phyloP scores from a whole-genome alignment of 1,140 invertebrate genomes.

The Whitmania pigra region DNA sequence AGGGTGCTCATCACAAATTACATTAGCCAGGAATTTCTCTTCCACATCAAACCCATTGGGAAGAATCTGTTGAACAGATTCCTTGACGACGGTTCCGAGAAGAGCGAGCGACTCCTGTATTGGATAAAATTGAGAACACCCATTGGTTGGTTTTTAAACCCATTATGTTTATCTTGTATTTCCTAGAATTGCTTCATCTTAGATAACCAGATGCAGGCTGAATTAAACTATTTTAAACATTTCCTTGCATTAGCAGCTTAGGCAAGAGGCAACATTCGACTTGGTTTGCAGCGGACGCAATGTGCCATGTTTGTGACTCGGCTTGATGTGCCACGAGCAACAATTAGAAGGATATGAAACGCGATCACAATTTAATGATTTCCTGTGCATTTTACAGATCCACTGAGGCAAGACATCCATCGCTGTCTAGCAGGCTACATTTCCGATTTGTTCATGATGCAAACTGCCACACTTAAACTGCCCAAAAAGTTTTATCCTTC shows the following conservation, averaged over 20 bases:
- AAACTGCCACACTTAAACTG: conserved; percentile 26
- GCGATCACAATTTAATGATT: too few relatives aligned
- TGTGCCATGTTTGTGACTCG: too few relatives aligned
- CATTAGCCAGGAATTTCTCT: conserved; percentile 22
- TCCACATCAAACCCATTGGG: conserved; percentile 25
- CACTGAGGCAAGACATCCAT: conserved; percentile 28
- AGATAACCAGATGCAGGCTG: too few relatives aligned
- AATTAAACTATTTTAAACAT: too few relatives aligned
- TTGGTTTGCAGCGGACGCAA: too few relatives aligned
- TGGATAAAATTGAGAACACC: not conserved
- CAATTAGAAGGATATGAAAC: too few relatives aligned
- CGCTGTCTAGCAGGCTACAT: conserved; percentile 32
- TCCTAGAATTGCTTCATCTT: too few relatives aligned
- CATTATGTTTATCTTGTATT: too few relatives aligned
- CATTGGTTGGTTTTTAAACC: conserved; percentile 11
- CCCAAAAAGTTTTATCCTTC: conserved; percentile 19
- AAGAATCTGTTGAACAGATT: not conserved
- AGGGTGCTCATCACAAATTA: conserved; percentile 23
- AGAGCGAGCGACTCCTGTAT: not conserved
- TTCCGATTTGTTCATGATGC: conserved; percentile 29
- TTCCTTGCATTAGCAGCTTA: too few relatives aligned
- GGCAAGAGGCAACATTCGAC: too few relatives aligned
- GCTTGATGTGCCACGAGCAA: too few relatives aligned
- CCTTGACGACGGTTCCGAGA: not conserved
- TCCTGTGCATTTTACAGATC: not conserved